These are phyloP conservation scores for Eupleurogrammus muticus DNA, from an alignment of 2,797 vertebrate species.

Conservation along the genomic window DNA sequence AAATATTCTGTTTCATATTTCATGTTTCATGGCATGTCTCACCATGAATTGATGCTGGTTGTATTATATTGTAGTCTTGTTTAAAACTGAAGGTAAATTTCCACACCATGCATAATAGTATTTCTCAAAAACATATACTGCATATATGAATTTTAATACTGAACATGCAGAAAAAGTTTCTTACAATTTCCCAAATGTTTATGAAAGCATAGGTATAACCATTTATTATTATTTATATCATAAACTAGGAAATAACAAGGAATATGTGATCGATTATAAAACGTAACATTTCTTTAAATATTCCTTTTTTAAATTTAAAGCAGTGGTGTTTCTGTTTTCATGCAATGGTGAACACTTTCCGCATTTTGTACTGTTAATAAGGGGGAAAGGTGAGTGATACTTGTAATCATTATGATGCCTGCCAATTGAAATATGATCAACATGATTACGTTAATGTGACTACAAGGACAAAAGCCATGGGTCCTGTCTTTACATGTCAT, in stretches of 20 bases:
- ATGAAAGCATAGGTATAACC: constrained; percentile 31
- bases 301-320: neutral
- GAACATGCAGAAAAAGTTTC: constrained; percentile 6
- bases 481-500: constrained; percentile 11
- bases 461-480: constrained; percentile 20
- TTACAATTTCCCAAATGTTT: constrained; percentile 14
- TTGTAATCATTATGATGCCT: constrained; percentile 43
- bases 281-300: neutral
- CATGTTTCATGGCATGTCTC: too few relatives aligned
- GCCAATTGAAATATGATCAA: constrained; percentile 27
- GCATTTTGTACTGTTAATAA: constrained; percentile 8
- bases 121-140: too few relatives aligned
- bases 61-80: too few relatives aligned
- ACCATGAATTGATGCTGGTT: too few relatives aligned
- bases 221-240: neutral
- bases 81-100: too few relatives aligned
- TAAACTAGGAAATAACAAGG: neutral
- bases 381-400: constrained; percentile 17
- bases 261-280: neutral
- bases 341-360: neutral
- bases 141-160: constrained; percentile 32
- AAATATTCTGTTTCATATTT: too few relatives aligned
- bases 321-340: neutral
- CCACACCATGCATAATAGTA: too few relatives aligned
- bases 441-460: constrained; percentile 34